phyloP scores from a whole-genome alignment of 2,888 invertebrate species.

The Diarsia mendica region DNA sequence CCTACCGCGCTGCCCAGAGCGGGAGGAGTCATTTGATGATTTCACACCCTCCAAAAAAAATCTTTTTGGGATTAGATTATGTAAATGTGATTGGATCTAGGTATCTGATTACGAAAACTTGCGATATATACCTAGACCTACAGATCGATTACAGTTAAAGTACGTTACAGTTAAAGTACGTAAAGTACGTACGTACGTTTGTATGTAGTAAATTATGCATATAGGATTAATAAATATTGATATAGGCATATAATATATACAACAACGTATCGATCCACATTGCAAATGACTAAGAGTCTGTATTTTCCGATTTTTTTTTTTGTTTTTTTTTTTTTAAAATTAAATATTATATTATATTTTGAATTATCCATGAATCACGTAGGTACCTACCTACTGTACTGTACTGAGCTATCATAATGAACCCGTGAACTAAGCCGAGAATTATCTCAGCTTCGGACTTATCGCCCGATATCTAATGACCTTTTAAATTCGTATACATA shows the following conservation, averaged over 20 bases:
- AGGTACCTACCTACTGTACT: neutral
- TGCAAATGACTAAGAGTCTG: neutral
- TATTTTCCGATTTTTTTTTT: no score
- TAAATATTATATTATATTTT: no score
- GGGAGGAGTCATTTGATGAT: no score
- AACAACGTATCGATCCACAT: neutral
- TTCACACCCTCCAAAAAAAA: no score
- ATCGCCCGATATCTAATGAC: neutral
- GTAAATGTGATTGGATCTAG: neutral
- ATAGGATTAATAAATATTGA: neutral
- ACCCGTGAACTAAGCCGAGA: neutral
- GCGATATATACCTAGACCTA: no score
- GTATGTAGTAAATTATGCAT: neutral
- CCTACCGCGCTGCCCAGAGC: no score
- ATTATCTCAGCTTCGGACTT: slow-evolving; percentile 2
- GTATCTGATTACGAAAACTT: neutral
- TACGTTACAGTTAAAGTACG: no score
- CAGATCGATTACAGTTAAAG: neutral
- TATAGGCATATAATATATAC: no score
- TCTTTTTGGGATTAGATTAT: neutral
- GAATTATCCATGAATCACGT: neutral
- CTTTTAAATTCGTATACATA: neutral
- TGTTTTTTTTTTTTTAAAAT: no score
- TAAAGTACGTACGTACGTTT: no score
- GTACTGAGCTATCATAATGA: neutral